Percentiles rank a stretch among this genome's conserved stretches.
phyloP scores from a whole-genome alignment of 2,113 vertebrate species.

The Oncorhynchus keta region DNA sequence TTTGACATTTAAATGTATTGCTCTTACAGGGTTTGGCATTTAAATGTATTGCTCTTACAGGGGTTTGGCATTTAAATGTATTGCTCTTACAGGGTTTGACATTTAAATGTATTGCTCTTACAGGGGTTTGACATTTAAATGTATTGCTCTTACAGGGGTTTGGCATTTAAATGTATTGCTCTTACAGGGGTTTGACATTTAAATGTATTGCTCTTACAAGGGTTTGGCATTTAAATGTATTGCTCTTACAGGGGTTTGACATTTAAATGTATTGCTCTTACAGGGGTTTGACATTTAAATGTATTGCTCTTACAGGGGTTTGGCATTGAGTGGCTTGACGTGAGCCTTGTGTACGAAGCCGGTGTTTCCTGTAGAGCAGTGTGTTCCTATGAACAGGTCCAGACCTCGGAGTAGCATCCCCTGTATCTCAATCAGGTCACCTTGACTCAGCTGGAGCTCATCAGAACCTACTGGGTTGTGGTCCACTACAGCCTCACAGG shows the following conservation, averaged over 20 bases:
- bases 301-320: constrained; percentile 76
- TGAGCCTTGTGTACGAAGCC: constrained; percentile 84
- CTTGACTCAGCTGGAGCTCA: constrained; percentile 83
- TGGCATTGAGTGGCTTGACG: constrained; percentile 72
- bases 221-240: constrained; percentile 63
- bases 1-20: constrained; percentile 51
- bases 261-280: too few species aligned
- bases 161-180: constrained; percentile 50
- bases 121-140: constrained; percentile 74
- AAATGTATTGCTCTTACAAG: constrained; percentile 76
- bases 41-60: constrained; percentile 77
- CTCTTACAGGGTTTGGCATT: constrained; percentile 77
- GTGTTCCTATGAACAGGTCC: constrained; percentile 85
- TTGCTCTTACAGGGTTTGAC: constrained; percentile 76
- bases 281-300: not conserved
- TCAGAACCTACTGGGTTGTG: constrained; percentile 75
- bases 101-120: constrained; percentile 70
- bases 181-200: constrained; percentile 78
- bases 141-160: constrained; percentile 76
- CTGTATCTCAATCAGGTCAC: constrained; percentile 83
- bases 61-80: constrained; percentile 63
- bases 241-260: constrained; percentile 74
- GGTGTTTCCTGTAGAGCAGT: constrained; percentile 70
- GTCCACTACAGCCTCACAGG: constrained; percentile 77
- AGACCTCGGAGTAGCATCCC: constrained; percentile 85